Evolutionary conservation across 2,888 invertebrate genomes (phyloP).

Genomic region (Podabrus alpinus): DNA sequence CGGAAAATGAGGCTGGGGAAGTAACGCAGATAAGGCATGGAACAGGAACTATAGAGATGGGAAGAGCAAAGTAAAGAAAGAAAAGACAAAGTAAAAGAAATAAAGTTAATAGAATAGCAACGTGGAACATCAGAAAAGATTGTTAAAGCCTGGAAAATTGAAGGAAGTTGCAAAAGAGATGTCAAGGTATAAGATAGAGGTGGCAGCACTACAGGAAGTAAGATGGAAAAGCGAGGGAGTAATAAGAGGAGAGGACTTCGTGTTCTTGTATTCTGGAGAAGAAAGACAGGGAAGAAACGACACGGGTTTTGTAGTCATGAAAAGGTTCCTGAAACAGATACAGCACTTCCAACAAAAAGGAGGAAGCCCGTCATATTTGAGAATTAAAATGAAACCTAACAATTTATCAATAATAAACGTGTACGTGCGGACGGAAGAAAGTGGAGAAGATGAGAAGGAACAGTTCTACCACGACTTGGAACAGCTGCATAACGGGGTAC

Average conservation of each 20-base stretch:
- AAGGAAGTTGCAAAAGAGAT: too few species aligned
- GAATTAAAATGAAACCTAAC: slow-evolving; percentile 8
- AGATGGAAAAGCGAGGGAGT: slow-evolving; percentile 11
- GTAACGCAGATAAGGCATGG: too few species aligned
- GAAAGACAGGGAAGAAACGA: slow-evolving; percentile 26
- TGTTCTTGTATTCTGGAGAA: slow-evolving; percentile 23
- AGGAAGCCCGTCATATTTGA: too few species aligned
- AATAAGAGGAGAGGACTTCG: slow-evolving; percentile 21
- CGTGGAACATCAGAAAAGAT: too few species aligned
- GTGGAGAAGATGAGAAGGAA: slow-evolving; percentile 5
- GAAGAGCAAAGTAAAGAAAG: too few species aligned
- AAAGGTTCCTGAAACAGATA: slow-evolving; percentile 5
- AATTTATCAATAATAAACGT: slow-evolving; percentile 16
- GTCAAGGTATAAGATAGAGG: too few species aligned
- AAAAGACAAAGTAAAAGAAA: too few species aligned
- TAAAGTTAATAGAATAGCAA: too few species aligned
- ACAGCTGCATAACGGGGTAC: slow-evolving; percentile 12
- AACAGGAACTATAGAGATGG: too few species aligned
- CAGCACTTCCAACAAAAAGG: slow-evolving; percentile 22
- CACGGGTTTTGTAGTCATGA: slow-evolving; percentile 21
- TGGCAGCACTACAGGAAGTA: too few species aligned
- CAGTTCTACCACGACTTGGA: slow-evolving; percentile 19
- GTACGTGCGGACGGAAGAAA: slow-evolving; percentile 13
- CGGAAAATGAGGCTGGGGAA: too few species aligned
- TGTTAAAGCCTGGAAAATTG: too few species aligned